Conservation (phyloP, 2,888 invertebrate species). For the Amphipyra tragopoginis region DNA sequence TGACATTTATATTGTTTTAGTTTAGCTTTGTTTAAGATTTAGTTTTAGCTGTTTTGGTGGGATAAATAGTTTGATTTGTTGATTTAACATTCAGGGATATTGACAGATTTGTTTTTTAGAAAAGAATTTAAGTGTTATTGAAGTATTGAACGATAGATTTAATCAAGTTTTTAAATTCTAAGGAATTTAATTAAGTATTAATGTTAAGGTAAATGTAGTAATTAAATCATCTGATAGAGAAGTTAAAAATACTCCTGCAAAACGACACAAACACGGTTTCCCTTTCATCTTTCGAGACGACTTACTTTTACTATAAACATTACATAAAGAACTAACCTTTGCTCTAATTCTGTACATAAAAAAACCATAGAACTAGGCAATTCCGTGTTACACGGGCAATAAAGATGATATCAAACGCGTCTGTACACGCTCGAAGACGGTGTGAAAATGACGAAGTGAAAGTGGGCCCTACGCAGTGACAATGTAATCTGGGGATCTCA, state of each 20-base stretch:
- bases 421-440: constrained; percentile 46
- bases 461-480: constrained; percentile 69
- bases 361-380: constrained; percentile 37
- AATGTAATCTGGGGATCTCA: constrained; percentile 73
- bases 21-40: constrained; percentile 16
- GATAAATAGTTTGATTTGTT: background rate
- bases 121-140: background rate
- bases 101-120: background rate
- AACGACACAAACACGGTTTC: background rate
- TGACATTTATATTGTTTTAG: constrained; percentile 41
- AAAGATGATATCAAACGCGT: constrained; percentile 51
- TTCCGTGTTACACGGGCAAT: constrained; percentile 48
- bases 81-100: background rate
- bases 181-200: too few species aligned
- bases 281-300: constrained; percentile 16
- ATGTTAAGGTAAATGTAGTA: too few species aligned
- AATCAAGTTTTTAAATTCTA: too few species aligned
- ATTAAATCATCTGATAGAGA: too few species aligned
- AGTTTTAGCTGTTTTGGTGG: constrained; percentile 1
- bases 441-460: constrained; percentile 68
- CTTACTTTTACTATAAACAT: constrained; percentile 25
- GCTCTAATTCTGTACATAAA: constrained; percentile 46
- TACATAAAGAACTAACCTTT: constrained; percentile 39
- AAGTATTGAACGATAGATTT: too few species aligned
- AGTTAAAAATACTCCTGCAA: background rate